These are phyloP conservation scores for Sarcophaga subvicina DNA, from an alignment of 2,888 invertebrate species.

Conservation along the genomic window DNA sequence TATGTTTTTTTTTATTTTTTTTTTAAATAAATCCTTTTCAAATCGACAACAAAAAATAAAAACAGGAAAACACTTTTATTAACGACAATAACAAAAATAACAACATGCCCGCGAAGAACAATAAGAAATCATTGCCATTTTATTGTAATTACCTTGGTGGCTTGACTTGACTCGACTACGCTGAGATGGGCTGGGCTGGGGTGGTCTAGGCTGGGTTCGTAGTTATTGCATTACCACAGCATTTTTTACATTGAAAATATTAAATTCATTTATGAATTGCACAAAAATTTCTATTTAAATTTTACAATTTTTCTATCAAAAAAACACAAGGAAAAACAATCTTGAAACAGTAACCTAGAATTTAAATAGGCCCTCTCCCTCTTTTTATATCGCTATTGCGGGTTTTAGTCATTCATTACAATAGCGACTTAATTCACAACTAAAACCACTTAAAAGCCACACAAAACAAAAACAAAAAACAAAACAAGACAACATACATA, in stretches of 20 bases:
- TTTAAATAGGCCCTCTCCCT: slow-evolving; percentile 9
- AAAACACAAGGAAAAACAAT: slow-evolving; percentile 6
- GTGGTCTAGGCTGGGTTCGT: slow-evolving; percentile 34
- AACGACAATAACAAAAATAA: slow-evolving; percentile 35
- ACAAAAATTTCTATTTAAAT: not conserved
- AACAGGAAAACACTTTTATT: slow-evolving; percentile 67
- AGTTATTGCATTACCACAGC: slow-evolving; percentile 66
- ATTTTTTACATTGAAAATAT: slow-evolving; percentile 14
- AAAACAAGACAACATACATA: slow-evolving; percentile 13
- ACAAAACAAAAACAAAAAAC: slow-evolving; percentile 28
- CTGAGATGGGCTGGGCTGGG: slow-evolving; percentile 34
- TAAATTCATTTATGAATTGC: slow-evolving; percentile 30
- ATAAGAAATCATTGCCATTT: slow-evolving; percentile 70
- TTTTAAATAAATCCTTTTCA: slow-evolving; percentile 29
- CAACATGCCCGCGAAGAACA: slow-evolving; percentile 28
- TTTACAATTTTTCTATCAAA: too few relatives aligned
- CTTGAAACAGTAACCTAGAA: slow-evolving; percentile 64
- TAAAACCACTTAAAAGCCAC: slow-evolving; percentile 77
- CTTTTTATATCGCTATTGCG: not conserved
- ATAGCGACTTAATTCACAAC: slow-evolving; percentile 81
- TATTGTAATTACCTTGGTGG: slow-evolving; percentile 69
- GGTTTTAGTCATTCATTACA: slow-evolving; percentile 72
- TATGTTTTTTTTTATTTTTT: slow-evolving; percentile 25
- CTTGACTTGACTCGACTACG: slow-evolving; percentile 48
- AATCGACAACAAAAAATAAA: slow-evolving; percentile 10